Percentiles rank a stretch among this genome's conserved stretches.
These are phyloP conservation scores for Lemur catta DNA, from an alignment of 2,797 vertebrate genomes.

Conservation along the genomic window DNA sequence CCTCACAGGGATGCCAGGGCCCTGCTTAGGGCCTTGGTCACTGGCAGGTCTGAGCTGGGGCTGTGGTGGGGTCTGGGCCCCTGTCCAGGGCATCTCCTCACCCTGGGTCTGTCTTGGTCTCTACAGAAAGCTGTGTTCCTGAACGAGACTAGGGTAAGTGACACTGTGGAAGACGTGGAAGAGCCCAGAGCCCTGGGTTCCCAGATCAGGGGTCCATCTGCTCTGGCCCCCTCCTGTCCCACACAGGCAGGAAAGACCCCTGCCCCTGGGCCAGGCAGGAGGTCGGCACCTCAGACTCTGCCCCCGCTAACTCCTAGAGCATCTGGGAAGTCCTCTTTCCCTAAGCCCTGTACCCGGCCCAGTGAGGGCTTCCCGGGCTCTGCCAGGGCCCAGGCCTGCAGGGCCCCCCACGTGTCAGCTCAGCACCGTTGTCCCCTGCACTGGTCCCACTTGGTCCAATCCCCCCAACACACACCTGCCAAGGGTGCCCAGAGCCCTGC, in stretches of 20 bases:
- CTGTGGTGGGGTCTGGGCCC: background rate
- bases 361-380: background rate
- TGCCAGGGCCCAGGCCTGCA: background rate
- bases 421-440: background rate
- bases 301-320: background rate
- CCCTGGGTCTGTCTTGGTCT: background rate
- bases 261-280: background rate
- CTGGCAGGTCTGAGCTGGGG: accelerated
- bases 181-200: background rate
- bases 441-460: background rate
- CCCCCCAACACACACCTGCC: no score
- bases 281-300: background rate
- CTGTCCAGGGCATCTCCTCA: background rate
- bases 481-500: background rate
- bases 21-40: background rate
- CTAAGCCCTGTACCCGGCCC: background rate
- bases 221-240: no score
- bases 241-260: background rate
- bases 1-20: background rate
- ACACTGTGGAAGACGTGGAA: background rate
- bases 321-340: background rate
- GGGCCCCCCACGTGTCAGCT: background rate
- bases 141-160: background rate
- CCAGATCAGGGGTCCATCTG: no score
- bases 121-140: background rate